phyloP scores from a whole-genome alignment of 2,797 vertebrate genomes.

The Sebastes vulpes region DNA sequence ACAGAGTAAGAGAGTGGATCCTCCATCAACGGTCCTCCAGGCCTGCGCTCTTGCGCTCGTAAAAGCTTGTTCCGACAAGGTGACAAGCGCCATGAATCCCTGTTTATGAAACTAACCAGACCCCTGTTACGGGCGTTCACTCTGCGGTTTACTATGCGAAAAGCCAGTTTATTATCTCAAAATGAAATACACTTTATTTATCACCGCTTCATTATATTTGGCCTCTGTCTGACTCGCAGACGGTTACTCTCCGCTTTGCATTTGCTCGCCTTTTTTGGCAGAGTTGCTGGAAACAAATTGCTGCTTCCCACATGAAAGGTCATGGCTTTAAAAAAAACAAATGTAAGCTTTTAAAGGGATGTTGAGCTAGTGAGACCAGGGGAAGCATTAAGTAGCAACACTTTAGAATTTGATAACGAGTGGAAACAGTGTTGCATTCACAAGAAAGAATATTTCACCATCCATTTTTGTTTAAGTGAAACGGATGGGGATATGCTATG shows the following conservation, averaged over 20 bases:
- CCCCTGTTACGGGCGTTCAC: not conserved
- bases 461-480: not conserved
- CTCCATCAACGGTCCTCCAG: not conserved
- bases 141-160: not conserved
- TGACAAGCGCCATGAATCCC: not conserved
- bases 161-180: not conserved
- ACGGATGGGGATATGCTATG: not conserved
- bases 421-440: not conserved
- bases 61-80: slow-evolving; percentile 3
- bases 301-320: slow-evolving; percentile 31
- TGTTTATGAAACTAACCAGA: slow-evolving; percentile 18
- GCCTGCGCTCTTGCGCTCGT: not conserved
- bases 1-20: not conserved
- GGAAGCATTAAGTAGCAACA: not conserved
- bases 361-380: not conserved
- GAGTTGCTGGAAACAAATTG: not conserved
- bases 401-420: slow-evolving; percentile 1
- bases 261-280: not conserved
- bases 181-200: not conserved
- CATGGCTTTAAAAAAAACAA: not conserved
- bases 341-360: slow-evolving; percentile 15
- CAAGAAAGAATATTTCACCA: slow-evolving; percentile 5
- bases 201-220: slow-evolving; percentile 30
- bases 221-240: not conserved
- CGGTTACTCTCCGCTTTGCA: slow-evolving; percentile 1